Conservation (phyloP, 1,140 invertebrate species). For the Idris sp. region DNA sequence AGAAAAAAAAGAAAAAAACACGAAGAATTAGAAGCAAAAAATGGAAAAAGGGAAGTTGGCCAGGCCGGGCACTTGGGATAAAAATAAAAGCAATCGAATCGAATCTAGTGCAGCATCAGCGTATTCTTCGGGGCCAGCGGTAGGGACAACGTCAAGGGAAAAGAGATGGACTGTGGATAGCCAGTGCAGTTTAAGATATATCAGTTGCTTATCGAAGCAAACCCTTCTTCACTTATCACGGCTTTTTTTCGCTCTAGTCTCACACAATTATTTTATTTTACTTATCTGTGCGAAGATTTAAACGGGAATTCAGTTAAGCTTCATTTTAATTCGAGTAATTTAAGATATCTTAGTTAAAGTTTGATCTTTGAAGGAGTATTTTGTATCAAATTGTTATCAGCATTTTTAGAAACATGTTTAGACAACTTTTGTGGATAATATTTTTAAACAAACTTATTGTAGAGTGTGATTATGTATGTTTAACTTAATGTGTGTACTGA, state of each 20-base stretch:
- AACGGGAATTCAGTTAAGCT: slow-evolving; percentile 43
- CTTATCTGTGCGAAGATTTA: slow-evolving; percentile 51
- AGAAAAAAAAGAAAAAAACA: slow-evolving; percentile 16
- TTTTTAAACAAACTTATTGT: no score
- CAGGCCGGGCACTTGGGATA: slow-evolving; percentile 22
- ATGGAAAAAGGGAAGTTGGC: no score
- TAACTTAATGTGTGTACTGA: slow-evolving; percentile 34
- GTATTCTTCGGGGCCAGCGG: slow-evolving; percentile 60
- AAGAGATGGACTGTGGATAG: slow-evolving; percentile 54
- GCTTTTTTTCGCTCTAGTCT: slow-evolving; percentile 4
- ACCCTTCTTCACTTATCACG: slow-evolving; percentile 55
- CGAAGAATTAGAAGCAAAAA: slow-evolving; percentile 7
- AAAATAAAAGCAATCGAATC: slow-evolving; percentile 65
- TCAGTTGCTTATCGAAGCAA: slow-evolving; percentile 70
- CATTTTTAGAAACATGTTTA: slow-evolving; percentile 32
- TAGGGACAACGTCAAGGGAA: background rate
- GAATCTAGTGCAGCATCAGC: slow-evolving; percentile 69
- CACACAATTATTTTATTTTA: slow-evolving; percentile 57
- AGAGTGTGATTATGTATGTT: slow-evolving; percentile 20
- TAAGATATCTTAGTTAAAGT: no score
- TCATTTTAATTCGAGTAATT: slow-evolving; percentile 43
- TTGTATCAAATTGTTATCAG: background rate
- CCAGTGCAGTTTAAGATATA: slow-evolving; percentile 65
- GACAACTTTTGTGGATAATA: slow-evolving; percentile 32
- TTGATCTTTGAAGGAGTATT: background rate